phyloP scores from a whole-genome alignment of 2,888 invertebrate genomes.

The Hyposoter dolosus region DNA sequence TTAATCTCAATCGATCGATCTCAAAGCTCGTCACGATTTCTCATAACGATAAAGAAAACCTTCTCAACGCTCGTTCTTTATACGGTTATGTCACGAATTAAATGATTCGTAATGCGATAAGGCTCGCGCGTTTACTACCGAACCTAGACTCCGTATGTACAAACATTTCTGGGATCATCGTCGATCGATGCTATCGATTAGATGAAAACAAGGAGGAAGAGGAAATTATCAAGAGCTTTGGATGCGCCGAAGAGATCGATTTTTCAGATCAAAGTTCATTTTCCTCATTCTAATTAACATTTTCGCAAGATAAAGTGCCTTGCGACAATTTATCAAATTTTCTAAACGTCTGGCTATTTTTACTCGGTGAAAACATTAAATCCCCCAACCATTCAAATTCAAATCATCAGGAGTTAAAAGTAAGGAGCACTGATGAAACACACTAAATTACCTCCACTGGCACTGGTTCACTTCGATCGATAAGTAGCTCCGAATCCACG shows the following conservation, averaged over 20 bases:
- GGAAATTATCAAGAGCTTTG: constrained; percentile 6
- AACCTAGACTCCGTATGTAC: neutral
- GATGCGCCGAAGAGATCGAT: constrained; percentile 1
- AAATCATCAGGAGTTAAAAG: neutral
- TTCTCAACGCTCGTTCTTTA: neutral
- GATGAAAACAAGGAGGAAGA: neutral
- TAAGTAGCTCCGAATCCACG: constrained; percentile 66
- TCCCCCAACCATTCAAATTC: neutral
- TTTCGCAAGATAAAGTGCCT: neutral
- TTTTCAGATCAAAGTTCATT: neutral
- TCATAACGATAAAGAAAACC: constrained; percentile 54
- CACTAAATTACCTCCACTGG: constrained; percentile 78
- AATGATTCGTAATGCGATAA: constrained; percentile 36
- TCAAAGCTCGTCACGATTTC: constrained; percentile 52
- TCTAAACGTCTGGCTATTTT: neutral
- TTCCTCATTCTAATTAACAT: neutral
- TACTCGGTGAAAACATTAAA: neutral
- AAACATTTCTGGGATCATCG: constrained; percentile 6
- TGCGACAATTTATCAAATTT: neutral
- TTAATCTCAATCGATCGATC: constrained; percentile 63
- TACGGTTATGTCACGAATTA: constrained; percentile 44
- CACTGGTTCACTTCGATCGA: constrained; percentile 78
- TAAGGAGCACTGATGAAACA: constrained; percentile 57
- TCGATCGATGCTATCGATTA: neutral
- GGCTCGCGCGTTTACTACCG: constrained; percentile 18